A percentile compares a stretch with the other conserved stretches of the same genome.
Evolutionary conservation across 2,888 invertebrate genomes (phyloP).

Genomic region (Polyommatus iphigenia): DNA sequence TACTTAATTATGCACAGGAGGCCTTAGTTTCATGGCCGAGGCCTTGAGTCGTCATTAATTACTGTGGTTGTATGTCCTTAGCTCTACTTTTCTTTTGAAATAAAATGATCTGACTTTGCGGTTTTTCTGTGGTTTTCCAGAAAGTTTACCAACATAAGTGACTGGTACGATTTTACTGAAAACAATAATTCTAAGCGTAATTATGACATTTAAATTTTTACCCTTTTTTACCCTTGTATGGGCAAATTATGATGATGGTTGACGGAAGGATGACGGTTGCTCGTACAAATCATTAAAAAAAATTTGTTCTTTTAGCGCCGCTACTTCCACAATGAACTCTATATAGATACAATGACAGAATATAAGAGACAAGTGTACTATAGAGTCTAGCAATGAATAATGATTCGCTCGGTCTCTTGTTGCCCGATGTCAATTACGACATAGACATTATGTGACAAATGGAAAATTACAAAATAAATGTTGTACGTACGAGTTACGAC

Average conservation of each 20-base stretch:
- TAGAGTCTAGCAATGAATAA: conserved; percentile 15
- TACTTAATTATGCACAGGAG: not conserved
- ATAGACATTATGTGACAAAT: conserved; percentile 29
- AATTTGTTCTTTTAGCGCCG: no score
- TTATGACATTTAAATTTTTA: no score
- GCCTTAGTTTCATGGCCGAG: not conserved
- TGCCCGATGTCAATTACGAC: conserved; percentile 27
- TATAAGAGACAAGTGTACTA: not conserved
- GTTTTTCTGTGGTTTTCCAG: no score
- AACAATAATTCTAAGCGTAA: no score
- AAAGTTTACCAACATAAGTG: no score
- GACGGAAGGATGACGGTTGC: no score
- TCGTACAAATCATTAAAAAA: no score
- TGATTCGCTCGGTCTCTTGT: conserved; percentile 12
- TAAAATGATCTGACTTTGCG: not conserved
- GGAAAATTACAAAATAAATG: conserved; percentile 31
- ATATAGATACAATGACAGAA: not conserved
- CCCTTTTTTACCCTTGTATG: no score
- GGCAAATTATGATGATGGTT: no score
- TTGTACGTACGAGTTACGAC: not conserved
- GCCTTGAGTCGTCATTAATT: not conserved
- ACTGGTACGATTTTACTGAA: no score
- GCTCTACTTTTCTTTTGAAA: not conserved
- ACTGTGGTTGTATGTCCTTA: not conserved
- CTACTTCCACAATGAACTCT: no score